A percentile compares a stretch with the other conserved stretches of the same genome.
phyloP scores from a whole-genome alignment of 2,797 vertebrate genomes.

The Sebastiscus tertius region DNA sequence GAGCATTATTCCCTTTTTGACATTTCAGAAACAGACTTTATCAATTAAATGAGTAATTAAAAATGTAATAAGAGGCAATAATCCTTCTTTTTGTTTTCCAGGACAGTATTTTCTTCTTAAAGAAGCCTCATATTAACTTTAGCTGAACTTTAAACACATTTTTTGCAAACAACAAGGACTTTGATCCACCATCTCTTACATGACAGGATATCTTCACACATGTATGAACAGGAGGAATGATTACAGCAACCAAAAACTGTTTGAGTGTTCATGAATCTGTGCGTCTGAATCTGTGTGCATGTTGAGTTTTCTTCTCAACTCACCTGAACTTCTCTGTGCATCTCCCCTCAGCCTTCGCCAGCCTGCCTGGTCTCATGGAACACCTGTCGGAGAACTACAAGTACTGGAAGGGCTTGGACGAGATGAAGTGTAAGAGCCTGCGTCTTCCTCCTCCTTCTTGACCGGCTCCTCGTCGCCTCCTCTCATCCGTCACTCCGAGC shows the following conservation, averaged over 20 bases:
- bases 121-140: too few relatives aligned
- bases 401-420: slow-evolving; percentile 96
- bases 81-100: neutral
- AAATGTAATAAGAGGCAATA: accelerated
- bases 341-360: slow-evolving; percentile 88
- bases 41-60: neutral
- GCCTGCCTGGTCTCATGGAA: slow-evolving; percentile 93
- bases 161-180: neutral
- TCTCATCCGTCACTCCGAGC: slow-evolving; percentile 6
- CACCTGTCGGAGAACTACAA: slow-evolving; percentile 94
- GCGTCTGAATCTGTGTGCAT: neutral
- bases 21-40: neutral
- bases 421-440: slow-evolving; percentile 92
- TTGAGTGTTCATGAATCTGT: neutral
- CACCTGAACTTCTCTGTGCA: neutral
- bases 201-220: neutral
- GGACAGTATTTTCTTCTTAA: neutral
- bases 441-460: slow-evolving; percentile 85
- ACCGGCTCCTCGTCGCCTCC: slow-evolving; percentile 60
- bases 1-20: neutral
- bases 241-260: neutral
- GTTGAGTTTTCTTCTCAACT: neutral
- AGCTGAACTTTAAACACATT: neutral
- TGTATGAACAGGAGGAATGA: neutral
- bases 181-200: neutral